These are phyloP conservation scores for Buphagus erythrorhynchus DNA, from an alignment of 2,797 vertebrate species.

Conservation along the genomic window DNA sequence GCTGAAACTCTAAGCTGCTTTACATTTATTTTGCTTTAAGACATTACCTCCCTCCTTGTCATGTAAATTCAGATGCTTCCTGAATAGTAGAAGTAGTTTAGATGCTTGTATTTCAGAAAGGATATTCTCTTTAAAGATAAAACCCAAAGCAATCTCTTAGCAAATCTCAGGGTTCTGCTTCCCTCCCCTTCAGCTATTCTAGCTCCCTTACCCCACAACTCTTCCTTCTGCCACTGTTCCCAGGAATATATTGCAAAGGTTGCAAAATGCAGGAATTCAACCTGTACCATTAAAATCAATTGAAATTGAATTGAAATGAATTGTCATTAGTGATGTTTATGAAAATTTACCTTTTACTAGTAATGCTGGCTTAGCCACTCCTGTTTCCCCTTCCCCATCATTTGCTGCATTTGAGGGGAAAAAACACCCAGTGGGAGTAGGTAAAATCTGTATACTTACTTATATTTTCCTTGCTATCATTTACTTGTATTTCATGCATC, in stretches of 20 bases:
- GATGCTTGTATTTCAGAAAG: neutral
- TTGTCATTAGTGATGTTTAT: neutral
- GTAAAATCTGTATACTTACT: neutral
- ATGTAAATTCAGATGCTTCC: slow-evolving; percentile 8
- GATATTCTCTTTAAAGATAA: neutral
- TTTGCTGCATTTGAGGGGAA: neutral
- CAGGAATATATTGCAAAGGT: neutral
- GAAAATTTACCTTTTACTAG: neutral
- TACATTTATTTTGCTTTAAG: slow-evolving; percentile 28
- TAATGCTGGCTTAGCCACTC: neutral
- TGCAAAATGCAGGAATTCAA: neutral
- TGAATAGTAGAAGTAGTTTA: neutral
- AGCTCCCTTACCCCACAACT: neutral
- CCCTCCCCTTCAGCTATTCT: neutral
- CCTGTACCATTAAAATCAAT: neutral
- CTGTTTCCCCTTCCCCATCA: neutral
- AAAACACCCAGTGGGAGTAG: neutral
- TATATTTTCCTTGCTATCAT: neutral
- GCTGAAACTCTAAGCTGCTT: neutral
- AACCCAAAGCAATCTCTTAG: neutral
- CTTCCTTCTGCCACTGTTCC: neutral
- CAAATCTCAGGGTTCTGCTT: neutral
- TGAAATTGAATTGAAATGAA: too few relatives aligned
- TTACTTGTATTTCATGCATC: neutral
- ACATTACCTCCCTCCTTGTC: neutral